phyloP scores from a whole-genome alignment of 2,888 invertebrate genomes.

The Aphelenchoides bicaudatus region DNA sequence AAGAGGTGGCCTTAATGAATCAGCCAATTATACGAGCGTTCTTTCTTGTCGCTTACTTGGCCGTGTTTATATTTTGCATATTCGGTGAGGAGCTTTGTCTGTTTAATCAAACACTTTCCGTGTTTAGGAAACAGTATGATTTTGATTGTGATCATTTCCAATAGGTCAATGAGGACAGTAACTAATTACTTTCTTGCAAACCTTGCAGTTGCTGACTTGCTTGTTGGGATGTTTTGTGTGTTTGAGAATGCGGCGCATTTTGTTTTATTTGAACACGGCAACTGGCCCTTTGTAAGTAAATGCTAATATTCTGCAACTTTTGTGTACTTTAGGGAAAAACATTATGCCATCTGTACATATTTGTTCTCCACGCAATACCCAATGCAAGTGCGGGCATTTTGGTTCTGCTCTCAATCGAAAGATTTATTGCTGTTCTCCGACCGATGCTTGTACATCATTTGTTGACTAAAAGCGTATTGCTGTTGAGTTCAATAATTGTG shows the following conservation, averaged over 20 bases:
- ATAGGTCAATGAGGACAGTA: slow-evolving; percentile 77
- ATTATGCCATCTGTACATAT: slow-evolving; percentile 85
- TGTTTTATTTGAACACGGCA: slow-evolving; percentile 48
- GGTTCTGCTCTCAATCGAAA: slow-evolving; percentile 62
- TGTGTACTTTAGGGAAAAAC: too few relatives aligned
- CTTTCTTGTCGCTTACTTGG: slow-evolving; percentile 46
- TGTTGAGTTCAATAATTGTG: slow-evolving; percentile 44
- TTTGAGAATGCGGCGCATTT: slow-evolving; percentile 74
- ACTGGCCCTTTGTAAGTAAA: slow-evolving; percentile 64
- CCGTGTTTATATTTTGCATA: slow-evolving; percentile 51
- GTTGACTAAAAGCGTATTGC: slow-evolving; percentile 44
- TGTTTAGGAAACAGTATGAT: slow-evolving; percentile 78
- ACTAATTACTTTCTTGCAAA: slow-evolving; percentile 89
- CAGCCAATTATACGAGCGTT: slow-evolving; percentile 44
- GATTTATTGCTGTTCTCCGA: slow-evolving; percentile 54
- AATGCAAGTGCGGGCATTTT: slow-evolving; percentile 86
- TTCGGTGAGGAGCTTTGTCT: slow-evolving; percentile 38
- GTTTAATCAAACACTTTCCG: not conserved
- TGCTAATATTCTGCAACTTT: too few relatives aligned
- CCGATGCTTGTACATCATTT: slow-evolving; percentile 51
- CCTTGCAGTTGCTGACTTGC: slow-evolving; percentile 81
- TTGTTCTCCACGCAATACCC: slow-evolving; percentile 76
- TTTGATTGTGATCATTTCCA: slow-evolving; percentile 78
- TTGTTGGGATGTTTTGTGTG: slow-evolving; percentile 85
- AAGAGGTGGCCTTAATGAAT: slow-evolving; percentile 36